Conservation (phyloP, 2,888 invertebrate genomes). For the Cryptophagus acutangulus region DNA sequence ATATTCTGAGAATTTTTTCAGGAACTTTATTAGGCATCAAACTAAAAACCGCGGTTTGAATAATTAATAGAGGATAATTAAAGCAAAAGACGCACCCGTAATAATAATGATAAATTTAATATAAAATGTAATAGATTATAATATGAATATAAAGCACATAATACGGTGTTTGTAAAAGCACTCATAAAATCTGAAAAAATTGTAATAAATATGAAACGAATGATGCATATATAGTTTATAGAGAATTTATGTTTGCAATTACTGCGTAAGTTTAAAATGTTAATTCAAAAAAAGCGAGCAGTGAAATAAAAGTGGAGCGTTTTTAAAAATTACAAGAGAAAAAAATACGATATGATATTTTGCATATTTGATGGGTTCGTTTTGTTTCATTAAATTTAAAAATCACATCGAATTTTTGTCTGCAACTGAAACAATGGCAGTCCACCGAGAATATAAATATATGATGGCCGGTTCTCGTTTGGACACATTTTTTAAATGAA, state of each 20-base stretch:
- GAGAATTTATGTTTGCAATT: slow-evolving; percentile 38
- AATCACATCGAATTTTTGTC: slow-evolving; percentile 48
- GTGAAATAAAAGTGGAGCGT: slow-evolving; percentile 30
- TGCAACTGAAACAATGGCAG: slow-evolving; percentile 46
- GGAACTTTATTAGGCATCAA: too few species aligned
- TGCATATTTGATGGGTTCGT: slow-evolving; percentile 46
- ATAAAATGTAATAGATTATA: slow-evolving; percentile 9
- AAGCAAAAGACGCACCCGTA: too few species aligned
- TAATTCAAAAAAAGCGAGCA: slow-evolving; percentile 32
- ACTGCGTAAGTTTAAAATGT: slow-evolving; percentile 36
- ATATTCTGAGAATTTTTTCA: too few species aligned
- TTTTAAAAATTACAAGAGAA: slow-evolving; percentile 39
- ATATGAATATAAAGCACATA: slow-evolving; percentile 7
- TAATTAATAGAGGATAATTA: too few species aligned
- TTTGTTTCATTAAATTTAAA: slow-evolving; percentile 49
- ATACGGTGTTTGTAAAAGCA: slow-evolving; percentile 10
- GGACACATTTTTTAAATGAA: slow-evolving; percentile 49
- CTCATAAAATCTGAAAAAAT: slow-evolving; percentile 18
- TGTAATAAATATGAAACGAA: slow-evolving; percentile 18
- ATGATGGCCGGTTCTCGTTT: slow-evolving; percentile 47
- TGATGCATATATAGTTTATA: slow-evolving; percentile 32
- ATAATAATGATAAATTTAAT: slow-evolving; percentile 6
- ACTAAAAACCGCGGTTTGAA: too few species aligned
- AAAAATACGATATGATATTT: slow-evolving; percentile 45
- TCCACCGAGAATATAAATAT: slow-evolving; percentile 50